phyloP scores from a whole-genome alignment of 2,113 vertebrate genomes.

The Brachionichthys hirsutus region DNA sequence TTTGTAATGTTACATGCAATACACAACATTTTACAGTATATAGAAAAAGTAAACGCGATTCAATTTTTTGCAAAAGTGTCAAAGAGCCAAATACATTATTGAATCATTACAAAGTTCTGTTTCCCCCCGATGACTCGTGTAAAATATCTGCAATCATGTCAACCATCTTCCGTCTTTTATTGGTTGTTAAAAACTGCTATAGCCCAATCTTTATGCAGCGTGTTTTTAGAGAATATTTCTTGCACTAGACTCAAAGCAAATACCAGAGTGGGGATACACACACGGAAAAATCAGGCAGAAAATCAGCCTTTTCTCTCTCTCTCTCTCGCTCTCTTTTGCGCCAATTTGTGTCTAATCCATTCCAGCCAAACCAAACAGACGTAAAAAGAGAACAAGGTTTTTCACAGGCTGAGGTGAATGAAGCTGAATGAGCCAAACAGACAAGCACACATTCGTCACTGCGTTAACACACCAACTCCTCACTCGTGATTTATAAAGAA shows the following conservation, averaged over 20 bases:
- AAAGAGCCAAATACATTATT: no score
- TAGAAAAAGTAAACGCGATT: no score
- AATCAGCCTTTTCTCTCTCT: slow-evolving; percentile 38
- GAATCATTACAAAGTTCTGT: no score
- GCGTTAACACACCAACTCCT: slow-evolving; percentile 61
- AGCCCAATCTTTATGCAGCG: not conserved
- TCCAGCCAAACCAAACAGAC: slow-evolving; percentile 59
- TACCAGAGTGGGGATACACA: slow-evolving; percentile 2
- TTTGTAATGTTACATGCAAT: no score
- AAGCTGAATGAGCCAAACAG: slow-evolving; percentile 55
- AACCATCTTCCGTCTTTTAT: no score
- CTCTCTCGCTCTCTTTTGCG: slow-evolving; percentile 34
- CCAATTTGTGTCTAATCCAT: slow-evolving; percentile 66
- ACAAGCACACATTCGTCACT: slow-evolving; percentile 60
- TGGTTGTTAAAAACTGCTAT: no score
- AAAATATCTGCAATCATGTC: no score
- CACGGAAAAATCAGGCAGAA: slow-evolving; percentile 51
- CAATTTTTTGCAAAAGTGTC: no score
- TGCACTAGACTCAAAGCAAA: not conserved
- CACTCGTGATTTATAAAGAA: slow-evolving; percentile 62
- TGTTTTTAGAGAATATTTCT: not conserved
- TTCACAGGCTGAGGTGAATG: slow-evolving; percentile 66
- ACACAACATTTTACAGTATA: no score
- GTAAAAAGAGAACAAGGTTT: slow-evolving; percentile 64
- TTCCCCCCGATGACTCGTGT: no score